phyloP scores from a whole-genome alignment of 2,888 invertebrate species.

The Lochmaea capreae region DNA sequence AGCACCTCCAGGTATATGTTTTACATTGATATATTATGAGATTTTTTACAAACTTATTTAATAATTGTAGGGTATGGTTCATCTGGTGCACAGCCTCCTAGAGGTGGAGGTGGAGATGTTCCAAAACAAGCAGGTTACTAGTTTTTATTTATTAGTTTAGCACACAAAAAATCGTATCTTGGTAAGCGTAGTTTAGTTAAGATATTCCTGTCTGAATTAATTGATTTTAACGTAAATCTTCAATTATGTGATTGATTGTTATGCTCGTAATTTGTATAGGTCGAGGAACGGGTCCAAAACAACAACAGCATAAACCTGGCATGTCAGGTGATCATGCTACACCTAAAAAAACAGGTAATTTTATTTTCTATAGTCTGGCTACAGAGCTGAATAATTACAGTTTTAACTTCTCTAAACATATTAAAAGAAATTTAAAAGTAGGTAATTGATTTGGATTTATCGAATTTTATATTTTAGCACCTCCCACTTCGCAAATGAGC shows the following conservation, averaged over 20 bases:
- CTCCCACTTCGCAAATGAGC: constrained; percentile 20
- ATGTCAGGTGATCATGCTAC: neutral
- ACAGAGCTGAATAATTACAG: too few species aligned
- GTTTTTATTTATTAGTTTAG: neutral
- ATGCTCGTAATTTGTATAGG: neutral
- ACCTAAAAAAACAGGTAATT: neutral
- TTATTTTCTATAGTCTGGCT: neutral
- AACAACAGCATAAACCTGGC: neutral
- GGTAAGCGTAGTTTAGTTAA: too few species aligned
- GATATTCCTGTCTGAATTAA: too few species aligned
- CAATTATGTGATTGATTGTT: too few species aligned
- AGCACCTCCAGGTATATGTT: neutral
- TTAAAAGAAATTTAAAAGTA: too few species aligned
- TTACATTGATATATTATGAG: too few species aligned
- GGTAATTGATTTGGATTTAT: too few species aligned
- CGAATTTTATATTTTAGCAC: constrained; percentile 11
- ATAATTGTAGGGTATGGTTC: neutral
- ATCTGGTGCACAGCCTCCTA: neutral
- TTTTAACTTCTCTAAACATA: too few species aligned
- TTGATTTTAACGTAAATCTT: too few species aligned
- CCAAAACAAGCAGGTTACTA: neutral
- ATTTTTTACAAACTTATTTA: too few species aligned
- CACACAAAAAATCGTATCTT: too few species aligned
- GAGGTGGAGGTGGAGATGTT: neutral
- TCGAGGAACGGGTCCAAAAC: neutral